Evolutionary conservation across 1,140 invertebrate genomes (phyloP), one percentile per base, ranked within the genome.

Genomic region (Orussus abietinus): DNA sequence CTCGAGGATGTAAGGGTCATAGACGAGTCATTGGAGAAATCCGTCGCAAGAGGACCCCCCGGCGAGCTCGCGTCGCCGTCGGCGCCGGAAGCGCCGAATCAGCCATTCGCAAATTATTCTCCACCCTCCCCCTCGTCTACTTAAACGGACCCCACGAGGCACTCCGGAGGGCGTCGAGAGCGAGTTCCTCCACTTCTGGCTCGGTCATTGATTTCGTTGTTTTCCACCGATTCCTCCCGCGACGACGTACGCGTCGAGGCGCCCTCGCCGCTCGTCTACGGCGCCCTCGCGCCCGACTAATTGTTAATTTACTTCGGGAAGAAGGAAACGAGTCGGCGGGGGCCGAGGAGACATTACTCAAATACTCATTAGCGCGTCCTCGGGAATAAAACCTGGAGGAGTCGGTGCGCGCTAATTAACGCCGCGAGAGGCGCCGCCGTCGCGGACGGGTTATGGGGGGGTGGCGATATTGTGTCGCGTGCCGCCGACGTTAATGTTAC

Each of bases 331-430:
- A 21, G 38, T 15, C 21, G 31, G n/a, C 5, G 21, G 5, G 10
- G 5, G 52, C 49, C 51, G 45, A 42, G 53, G 51, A 55, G 58
- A 55, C 62, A 66, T 66, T 64, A 65, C 55, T 66, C 62, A 66
- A 66, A 65, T 62, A 66, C 62, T 66, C 61, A 63, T 64, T 64
- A 68, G 59, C 55, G 53, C 49, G 56, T 36, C 29, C 39, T 52
- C 56, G 53, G 42, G 63, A 66, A 66, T 68, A 60, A 62, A 56
- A 55, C 55, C 47, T n/a, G n/a, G n/a, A n/a, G n/a, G 52, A 55
- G 53, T 46, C 52, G 39, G 49, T 59, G 59, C 53, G 59, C 43
- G 45, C 59, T 66, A 68, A 68, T 68, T 66, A 66, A 65, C 65
- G 61, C 50, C 19, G 50, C 51, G 53, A 51, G 55, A 55, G 50